Evolutionary conservation across 2,888 invertebrate species (phyloP).

Genomic region (Eilema sororculum): DNA sequence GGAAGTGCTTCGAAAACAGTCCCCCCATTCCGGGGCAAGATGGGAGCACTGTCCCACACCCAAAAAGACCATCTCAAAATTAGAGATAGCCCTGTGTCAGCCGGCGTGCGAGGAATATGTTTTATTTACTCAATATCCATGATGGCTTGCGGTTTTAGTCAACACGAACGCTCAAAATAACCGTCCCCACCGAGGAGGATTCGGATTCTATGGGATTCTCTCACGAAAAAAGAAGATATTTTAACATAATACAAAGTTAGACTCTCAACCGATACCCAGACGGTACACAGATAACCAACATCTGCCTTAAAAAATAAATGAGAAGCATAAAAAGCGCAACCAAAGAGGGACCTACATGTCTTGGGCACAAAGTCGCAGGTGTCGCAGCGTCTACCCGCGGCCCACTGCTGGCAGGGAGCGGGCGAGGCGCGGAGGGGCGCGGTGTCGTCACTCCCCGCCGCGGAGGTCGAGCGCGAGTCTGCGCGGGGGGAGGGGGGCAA

Average conservation of each 20-base stretch:
- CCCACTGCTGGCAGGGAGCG: conserved; percentile 40
- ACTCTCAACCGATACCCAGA: not conserved
- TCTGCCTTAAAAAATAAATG: not conserved
- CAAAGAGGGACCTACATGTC: conserved; percentile 17
- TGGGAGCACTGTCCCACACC: too few species aligned
- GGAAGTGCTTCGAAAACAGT: too few species aligned
- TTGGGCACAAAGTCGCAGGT: conserved; percentile 32
- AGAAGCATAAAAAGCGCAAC: conserved; percentile 6
- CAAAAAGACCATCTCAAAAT: too few species aligned
- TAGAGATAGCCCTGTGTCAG: too few species aligned
- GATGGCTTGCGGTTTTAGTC: too few species aligned
- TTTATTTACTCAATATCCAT: too few species aligned
- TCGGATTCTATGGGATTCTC: too few species aligned
- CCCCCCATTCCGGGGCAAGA: too few species aligned
- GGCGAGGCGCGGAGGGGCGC: conserved; percentile 65
- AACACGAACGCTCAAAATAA: too few species aligned
- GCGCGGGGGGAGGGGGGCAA: conserved; percentile 22
- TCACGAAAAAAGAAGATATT: too few species aligned
- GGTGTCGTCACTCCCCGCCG: conserved; percentile 71
- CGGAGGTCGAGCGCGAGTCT: conserved; percentile 59
- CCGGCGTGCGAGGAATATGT: too few species aligned
- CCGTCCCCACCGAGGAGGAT: too few species aligned
- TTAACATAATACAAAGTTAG: not conserved
- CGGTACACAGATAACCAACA: not conserved
- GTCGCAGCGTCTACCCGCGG: conserved; percentile 55